Evolutionary conservation across 2,113 vertebrate genomes (phyloP), one percentile per base, ranked within the genome.

Genomic region (Papio anubis): DNA sequence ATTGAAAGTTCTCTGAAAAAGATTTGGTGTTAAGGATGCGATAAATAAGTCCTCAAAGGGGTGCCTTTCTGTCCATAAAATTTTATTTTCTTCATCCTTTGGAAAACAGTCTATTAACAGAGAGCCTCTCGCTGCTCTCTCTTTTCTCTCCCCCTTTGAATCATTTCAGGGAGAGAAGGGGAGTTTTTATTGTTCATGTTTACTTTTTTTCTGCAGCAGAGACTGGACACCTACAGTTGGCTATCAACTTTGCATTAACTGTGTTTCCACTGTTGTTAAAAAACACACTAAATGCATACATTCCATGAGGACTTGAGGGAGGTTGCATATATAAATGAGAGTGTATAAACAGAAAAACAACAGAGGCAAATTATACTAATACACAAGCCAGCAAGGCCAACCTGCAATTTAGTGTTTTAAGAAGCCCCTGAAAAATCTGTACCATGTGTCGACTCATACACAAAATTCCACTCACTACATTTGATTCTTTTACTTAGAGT

Each of bases 21-120:
- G 43, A 87, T 45, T 13, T 92, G 38, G 25, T 73, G 55, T 84
- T 93, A 93, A 85, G 83, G 57, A 80, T 80, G 45, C 45, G 81
- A 72, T 80, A 93, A 92, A 52, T 59, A 80, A 84, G 55, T n/a
- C 30, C 40, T 91, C 85, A 38, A 50, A 93, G 38, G 52, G 20
- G 32, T 88, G 90, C 52, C n/a, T 80, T 90, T 88, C 76, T 94
- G 21, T n/a, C 59, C 82, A 79, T 88, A 93, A 97, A 93, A 68
- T 64, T 94, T 95, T 85, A 78, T 97, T 96, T 89, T 75, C 89
- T 70, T 97, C 61, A 89, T 86, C 40, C 50, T 92, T 72, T 88
- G 73, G 21, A 76, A 94, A 79, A 90, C 21, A 91, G n/a, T 43
- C 45, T 86, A 80, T 93, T 70, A 94, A 30, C 57, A 75, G 6